phyloP scores from a whole-genome alignment of 2,888 invertebrate species.

The Tetragonula carbonaria region DNA sequence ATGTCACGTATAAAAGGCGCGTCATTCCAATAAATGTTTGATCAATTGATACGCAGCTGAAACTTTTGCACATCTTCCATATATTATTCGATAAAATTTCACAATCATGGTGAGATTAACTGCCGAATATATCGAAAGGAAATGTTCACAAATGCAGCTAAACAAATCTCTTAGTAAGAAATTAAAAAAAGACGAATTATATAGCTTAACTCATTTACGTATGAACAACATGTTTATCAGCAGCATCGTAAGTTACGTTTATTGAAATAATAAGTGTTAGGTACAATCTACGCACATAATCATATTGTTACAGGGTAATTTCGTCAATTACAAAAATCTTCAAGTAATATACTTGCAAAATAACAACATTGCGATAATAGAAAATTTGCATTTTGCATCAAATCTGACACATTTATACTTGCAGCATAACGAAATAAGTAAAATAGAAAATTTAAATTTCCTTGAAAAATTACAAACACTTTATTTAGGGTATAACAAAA shows the following conservation, averaged over 20 bases:
- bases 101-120: constrained; percentile 78
- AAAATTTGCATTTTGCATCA: constrained; percentile 88
- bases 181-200: constrained; percentile 72
- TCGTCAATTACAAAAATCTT: constrained; percentile 84
- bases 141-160: constrained; percentile 72
- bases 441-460: constrained; percentile 88
- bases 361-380: constrained; percentile 91
- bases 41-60: constrained; percentile 42
- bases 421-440: constrained; percentile 91
- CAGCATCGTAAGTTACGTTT: constrained; percentile 85
- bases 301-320: constrained; percentile 77
- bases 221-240: constrained; percentile 86
- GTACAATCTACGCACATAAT: neutral
- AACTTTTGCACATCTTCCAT: neutral
- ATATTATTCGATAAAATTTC: neutral
- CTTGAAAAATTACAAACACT: constrained; percentile 90
- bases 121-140: constrained; percentile 73
- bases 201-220: constrained; percentile 84
- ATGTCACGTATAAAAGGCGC: constrained; percentile 28
- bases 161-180: constrained; percentile 75
- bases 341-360: constrained; percentile 91
- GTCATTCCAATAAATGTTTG: constrained; percentile 50
- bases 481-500: constrained; percentile 89
- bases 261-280: constrained; percentile 2
- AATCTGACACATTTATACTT: constrained; percentile 89